phyloP scores from a whole-genome alignment of 2,888 invertebrate species.

The Platynereis dumerilii region DNA sequence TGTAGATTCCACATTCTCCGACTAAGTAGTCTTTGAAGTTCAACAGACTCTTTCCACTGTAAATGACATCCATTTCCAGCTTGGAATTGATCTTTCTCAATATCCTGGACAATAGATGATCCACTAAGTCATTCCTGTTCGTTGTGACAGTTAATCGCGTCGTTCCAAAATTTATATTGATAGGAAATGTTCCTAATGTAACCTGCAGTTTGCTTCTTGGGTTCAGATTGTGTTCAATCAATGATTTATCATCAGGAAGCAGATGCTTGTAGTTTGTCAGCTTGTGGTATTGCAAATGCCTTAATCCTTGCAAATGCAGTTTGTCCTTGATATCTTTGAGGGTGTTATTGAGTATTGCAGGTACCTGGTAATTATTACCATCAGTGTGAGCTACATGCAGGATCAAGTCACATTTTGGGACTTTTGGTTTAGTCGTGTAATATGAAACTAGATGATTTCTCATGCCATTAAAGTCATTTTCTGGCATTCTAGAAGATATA shows the following conservation, averaged over 20 bases:
- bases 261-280: constrained; percentile 9
- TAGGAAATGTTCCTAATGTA: constrained; percentile 16
- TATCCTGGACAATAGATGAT: neutral
- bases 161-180: constrained; percentile 1
- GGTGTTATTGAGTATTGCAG: neutral
- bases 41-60: constrained; percentile 7
- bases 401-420: neutral
- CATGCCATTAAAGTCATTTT: no score
- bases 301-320: neutral
- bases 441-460: neutral
- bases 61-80: neutral
- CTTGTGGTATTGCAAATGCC: constrained; percentile 3
- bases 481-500: neutral
- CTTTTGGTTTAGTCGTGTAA: neutral
- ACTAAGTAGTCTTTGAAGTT: neutral
- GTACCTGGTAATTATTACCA: neutral
- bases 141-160: no score
- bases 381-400: neutral
- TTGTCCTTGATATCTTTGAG: constrained; percentile 10
- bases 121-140: neutral
- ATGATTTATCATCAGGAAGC: constrained; percentile 1
- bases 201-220: constrained; percentile 7
- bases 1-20: neutral
- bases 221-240: constrained; percentile 8
- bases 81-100: constrained; percentile 11